Percentiles rank a stretch among this genome's conserved stretches.
Conservation (phyloP, 2,888 invertebrate genomes). For the Anthophora plumipes region DNA sequence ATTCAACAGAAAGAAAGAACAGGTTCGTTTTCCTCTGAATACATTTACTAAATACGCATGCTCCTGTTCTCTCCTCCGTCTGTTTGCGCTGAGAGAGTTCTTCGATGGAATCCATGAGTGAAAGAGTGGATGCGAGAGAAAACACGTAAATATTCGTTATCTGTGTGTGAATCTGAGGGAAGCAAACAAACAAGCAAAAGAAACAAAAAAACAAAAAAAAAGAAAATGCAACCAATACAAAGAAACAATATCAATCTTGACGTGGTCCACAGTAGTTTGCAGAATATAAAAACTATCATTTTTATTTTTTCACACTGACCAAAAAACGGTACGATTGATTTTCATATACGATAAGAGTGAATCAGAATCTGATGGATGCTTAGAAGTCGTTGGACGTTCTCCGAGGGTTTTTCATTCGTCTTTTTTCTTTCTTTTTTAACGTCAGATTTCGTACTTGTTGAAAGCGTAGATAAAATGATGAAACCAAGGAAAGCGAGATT, state of each 20-base stretch:
- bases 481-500: conserved; percentile 10
- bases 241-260: conserved; percentile 76
- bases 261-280: conserved; percentile 82
- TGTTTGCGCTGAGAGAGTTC: conserved; percentile 54
- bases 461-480: neutral
- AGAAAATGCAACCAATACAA: conserved; percentile 59
- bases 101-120: conserved; percentile 16
- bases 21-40: conserved; percentile 25
- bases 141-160: conserved; percentile 1
- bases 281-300: conserved; percentile 75
- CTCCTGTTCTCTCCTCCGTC: conserved; percentile 33
- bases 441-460: conserved; percentile 55
- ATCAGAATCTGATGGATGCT: conserved; percentile 39
- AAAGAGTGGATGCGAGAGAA: conserved; percentile 21
- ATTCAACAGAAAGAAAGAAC: neutral
- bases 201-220: conserved; percentile 67
- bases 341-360: conserved; percentile 66
- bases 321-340: conserved; percentile 74
- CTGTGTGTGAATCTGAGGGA: conserved; percentile 38
- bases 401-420: conserved; percentile 9
- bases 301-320: conserved; percentile 78
- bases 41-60: conserved; percentile 47
- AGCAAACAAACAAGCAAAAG: conserved; percentile 49
- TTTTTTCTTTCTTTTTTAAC: conserved; percentile 5
- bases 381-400: conserved; percentile 42